Conservation (phyloP, 2,797 vertebrate species). For the Gymnocypris eckloni region DNA sequence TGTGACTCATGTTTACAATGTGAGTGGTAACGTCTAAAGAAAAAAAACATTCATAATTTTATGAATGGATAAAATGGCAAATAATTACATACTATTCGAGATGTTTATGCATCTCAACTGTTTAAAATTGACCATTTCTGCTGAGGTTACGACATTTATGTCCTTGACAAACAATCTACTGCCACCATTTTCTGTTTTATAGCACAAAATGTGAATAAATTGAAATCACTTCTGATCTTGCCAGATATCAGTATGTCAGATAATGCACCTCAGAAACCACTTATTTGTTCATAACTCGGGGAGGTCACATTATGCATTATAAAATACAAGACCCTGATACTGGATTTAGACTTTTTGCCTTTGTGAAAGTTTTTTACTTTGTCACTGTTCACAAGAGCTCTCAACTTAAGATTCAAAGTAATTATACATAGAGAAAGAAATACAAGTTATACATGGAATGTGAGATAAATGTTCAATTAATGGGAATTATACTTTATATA, state of each 20-base stretch:
- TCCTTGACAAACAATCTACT: background rate
- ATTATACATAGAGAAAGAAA: background rate
- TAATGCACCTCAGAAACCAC: background rate
- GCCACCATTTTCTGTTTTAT: background rate
- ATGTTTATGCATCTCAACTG: background rate
- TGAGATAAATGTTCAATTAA: constrained; percentile 10
- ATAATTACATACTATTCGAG: background rate
- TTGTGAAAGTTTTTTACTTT: constrained; percentile 9
- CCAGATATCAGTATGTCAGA: background rate
- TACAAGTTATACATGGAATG: constrained; percentile 25
- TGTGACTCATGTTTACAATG: background rate
- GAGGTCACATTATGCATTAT: background rate
- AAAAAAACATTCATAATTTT: background rate
- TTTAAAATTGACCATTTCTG: background rate
- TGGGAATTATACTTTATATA: background rate
- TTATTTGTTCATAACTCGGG: background rate
- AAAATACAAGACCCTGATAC: constrained; percentile 16
- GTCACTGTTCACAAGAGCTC: background rate
- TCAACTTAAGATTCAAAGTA: background rate
- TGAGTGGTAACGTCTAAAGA: background rate
- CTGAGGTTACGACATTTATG: background rate
- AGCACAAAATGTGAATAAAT: background rate
- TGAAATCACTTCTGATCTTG: background rate
- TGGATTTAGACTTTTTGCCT: constrained; percentile 1
- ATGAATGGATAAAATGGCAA: background rate